Base-by-base conservation (phyloP, 1,140 invertebrate species). In the Epicauta chinensis region DNA sequence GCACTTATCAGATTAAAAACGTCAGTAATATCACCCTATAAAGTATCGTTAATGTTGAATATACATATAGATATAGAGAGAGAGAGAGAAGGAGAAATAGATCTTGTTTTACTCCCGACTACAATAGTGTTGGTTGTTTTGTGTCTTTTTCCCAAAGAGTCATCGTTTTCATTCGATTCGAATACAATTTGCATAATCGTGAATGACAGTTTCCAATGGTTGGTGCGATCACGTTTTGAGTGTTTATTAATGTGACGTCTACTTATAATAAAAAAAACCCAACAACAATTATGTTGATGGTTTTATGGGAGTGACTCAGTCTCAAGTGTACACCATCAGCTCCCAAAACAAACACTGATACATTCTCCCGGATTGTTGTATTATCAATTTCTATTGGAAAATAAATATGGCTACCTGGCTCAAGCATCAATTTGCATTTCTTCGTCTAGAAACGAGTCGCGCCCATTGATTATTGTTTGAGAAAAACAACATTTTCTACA, bases 211-310 rank as follows among this genome's bases (percentile, higher is more conserved):
- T 53, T 58, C 56, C 41, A 53, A 51, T 54, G 51, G 45, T 50
- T 49, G 45, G 42, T 50, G 46, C 51, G 56, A 58, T 58, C 56
- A 53, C 49, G 51, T 58, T 58, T 43, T 44, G 45, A 58, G 56
- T 58, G 56, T 58, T 54, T 58, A 58, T 58, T 58, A 54, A 54
- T 54, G 51, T 58, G 56, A 53, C 56, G 56, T 58, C 35, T 54
- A 12, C 46, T 56, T 43, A 53, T 53, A 56, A 23, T 23, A 23
- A 5, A 23, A 23, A 23, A 23, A 23, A 23, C 4, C 23, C 23
- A 23, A 23, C 23, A 23, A 23, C 7, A 44, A 42, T 36, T 40
- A 39, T 43, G 40, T 29, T 46, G 54, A 56, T 56, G 38, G 49
- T 23, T 56, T 50, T 39, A 51, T 50, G 51, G 42, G 42, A 54